A percentile compares a stretch with the other conserved stretches of the same genome.
These are phyloP conservation scores for Drosophila mettleri DNA, from an alignment of 2,888 invertebrate species.

Conservation along the genomic window DNA sequence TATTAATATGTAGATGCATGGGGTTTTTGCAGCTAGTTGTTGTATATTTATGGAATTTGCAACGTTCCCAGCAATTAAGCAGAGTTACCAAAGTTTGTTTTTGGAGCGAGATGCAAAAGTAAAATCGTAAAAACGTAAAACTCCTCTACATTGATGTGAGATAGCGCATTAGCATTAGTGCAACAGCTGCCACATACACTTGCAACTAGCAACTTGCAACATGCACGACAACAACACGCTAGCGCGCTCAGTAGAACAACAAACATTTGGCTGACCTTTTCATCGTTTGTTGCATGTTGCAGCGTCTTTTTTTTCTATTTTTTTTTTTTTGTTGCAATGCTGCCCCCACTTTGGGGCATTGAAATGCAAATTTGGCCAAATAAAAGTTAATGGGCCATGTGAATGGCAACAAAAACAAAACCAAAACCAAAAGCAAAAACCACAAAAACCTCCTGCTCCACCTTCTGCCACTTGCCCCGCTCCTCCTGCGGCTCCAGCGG, in stretches of 20 bases:
- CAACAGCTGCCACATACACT: conserved; percentile 50
- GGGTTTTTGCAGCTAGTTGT: conserved; percentile 11
- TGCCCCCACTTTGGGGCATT: conserved; percentile 74
- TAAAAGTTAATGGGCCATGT: conserved; percentile 81
- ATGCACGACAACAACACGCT: conserved; percentile 52
- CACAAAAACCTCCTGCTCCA: conserved; percentile 30
- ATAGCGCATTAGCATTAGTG: conserved; percentile 45
- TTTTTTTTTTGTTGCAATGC: conserved; percentile 33
- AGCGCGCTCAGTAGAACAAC: conserved; percentile 66
- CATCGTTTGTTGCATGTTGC: conserved; percentile 63
- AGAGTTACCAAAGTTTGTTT: conserved; percentile 64
- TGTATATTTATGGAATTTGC: conserved; percentile 67
- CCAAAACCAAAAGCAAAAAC: conserved; percentile 29
- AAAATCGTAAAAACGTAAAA: conserved; percentile 34
- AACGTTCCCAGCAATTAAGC: conserved; percentile 80
- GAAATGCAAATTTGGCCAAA: conserved; percentile 80
- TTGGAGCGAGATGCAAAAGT: conserved; percentile 28
- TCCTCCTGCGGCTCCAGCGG: background rate
- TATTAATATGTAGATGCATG: conserved; percentile 41
- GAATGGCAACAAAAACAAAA: conserved; percentile 66
- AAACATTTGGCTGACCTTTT: conserved; percentile 80
- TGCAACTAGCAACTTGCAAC: conserved; percentile 65
- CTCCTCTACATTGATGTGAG: conserved; percentile 70
- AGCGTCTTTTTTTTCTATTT: conserved; percentile 28
- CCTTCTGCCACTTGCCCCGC: background rate